Evolutionary conservation across 1,140 invertebrate genomes (phyloP), one percentile per base, ranked within the genome.

Genomic region (Zophobas atratus): DNA sequence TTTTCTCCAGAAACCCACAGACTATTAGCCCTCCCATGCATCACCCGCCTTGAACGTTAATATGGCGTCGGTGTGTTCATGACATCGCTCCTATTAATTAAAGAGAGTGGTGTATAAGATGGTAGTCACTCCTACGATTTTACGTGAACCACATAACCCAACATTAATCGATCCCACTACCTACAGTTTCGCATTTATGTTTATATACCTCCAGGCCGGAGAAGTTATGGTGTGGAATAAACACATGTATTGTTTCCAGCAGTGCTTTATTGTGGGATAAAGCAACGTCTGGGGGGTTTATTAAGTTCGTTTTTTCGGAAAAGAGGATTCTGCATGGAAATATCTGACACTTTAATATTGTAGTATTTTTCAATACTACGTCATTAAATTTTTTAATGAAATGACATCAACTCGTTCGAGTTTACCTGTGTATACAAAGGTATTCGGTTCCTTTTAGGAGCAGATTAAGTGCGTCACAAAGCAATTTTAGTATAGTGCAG

Each of bases 81-180:
- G 60, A 67, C 60, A 67, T 67, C 60, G 60, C 20, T 43, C 39
- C 39, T 67, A 67, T 67, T 67, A 67, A 67, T 67, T 67, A 67
- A 67, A 67, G 60, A 67, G 60, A 43, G 60, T 67, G 39, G 60
- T 43, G 20, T 8, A 55, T 20, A 43, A 67, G 38, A 67, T 67
- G 39, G 35, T 48, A 39, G 35, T 46, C 43, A 8, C 43, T 46
- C 43, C 43, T 3, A 3, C 43, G 43, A 46, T 46, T 46, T 46
- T 46, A 46, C 43, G 43, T 46, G 20, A 20, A 46, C 43, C 2
- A 57, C 35, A 36, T 57, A 57, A 35, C 33, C 56, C 56, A 8
- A 36, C 35, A 5, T 60, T 60, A 43, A 63, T 63, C 38, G 60
- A 67, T 67, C 0, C 60, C 20, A 32, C 20, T 20, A 67, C 39